phyloP scores from a whole-genome alignment of 2,888 invertebrate genomes.

The Melanargia galathea region DNA sequence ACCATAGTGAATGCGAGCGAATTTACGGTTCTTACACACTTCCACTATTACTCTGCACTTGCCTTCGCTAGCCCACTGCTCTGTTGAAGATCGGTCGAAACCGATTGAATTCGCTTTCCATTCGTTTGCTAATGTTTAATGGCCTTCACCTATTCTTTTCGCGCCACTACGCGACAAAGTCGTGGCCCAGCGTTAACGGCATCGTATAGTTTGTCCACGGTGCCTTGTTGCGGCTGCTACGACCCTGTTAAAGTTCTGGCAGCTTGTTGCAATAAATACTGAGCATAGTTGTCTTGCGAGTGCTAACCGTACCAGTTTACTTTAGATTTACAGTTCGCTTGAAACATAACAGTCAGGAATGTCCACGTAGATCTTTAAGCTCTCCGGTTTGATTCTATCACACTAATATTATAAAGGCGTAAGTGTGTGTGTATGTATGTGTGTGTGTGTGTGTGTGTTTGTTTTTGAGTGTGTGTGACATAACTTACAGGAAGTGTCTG shows the following conservation, averaged over 20 bases:
- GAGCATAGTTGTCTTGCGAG: constrained; percentile 26
- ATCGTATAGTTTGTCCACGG: constrained; percentile 29
- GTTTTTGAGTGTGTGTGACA: no score
- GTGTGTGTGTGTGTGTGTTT: no score
- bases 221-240: constrained; percentile 33
- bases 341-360: constrained; percentile 17
- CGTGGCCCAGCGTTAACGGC: constrained; percentile 9
- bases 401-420: background rate
- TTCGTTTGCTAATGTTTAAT: no score
- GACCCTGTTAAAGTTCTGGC: constrained; percentile 32
- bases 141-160: no score
- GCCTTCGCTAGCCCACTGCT: no score
- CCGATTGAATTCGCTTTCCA: no score
- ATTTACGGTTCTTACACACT: no score
- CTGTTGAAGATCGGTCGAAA: no score
- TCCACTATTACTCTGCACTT: no score
- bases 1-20: no score
- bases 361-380: constrained; percentile 3
- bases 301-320: constrained; percentile 21
- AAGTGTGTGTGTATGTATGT: no score
- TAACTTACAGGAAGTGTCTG: no score
- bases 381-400: constrained; percentile 11
- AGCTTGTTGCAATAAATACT: constrained; percentile 33
- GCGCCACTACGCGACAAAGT: constrained; percentile 4
- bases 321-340: constrained; percentile 23